These are phyloP conservation scores for Oscheius sp. DNA, from an alignment of 2,888 invertebrate genomes.

Conservation along the genomic window DNA sequence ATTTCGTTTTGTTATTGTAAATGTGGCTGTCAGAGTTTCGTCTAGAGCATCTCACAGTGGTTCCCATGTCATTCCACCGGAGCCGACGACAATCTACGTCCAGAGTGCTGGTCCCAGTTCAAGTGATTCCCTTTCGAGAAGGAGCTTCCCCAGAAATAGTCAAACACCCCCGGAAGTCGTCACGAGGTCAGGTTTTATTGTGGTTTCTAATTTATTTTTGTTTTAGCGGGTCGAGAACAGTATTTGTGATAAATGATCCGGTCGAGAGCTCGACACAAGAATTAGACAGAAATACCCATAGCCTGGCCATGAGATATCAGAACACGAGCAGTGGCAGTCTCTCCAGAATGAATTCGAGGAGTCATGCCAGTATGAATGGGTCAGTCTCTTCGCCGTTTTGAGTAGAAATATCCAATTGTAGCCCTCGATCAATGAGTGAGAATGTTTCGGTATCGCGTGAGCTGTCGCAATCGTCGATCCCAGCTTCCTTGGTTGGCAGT, in stretches of 20 bases:
- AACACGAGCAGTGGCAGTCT: conserved; percentile 49
- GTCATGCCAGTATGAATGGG: conserved; percentile 45
- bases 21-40: conserved; percentile 1
- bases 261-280: conserved; percentile 38
- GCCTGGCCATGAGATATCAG: conserved; percentile 55
- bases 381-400: not conserved
- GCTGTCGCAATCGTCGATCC: conserved; percentile 25
- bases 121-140: conserved; percentile 1
- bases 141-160: not conserved
- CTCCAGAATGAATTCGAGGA: conserved; percentile 40
- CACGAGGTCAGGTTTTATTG: not conserved
- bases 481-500: conserved; percentile 22
- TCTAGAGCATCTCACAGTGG: conserved; percentile 22
- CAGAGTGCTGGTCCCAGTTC: conserved; percentile 8
- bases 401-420: not conserved
- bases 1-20: not conserved
- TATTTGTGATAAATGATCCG: conserved; percentile 12
- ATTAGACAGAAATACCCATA: conserved; percentile 52
- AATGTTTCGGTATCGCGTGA: conserved; percentile 34
- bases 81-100: conserved; percentile 18
- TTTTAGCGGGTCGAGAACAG: conserved; percentile 33
- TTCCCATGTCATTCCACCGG: conserved; percentile 15
- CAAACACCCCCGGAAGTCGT: not conserved
- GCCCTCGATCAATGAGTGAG: conserved; percentile 30
- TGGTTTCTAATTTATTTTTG: not conserved